A percentile compares a stretch with the other conserved stretches of the same genome.
These are phyloP conservation scores for Vulpes vulpes DNA, from an alignment of 2,113 vertebrate genomes.

Conservation along the genomic window DNA sequence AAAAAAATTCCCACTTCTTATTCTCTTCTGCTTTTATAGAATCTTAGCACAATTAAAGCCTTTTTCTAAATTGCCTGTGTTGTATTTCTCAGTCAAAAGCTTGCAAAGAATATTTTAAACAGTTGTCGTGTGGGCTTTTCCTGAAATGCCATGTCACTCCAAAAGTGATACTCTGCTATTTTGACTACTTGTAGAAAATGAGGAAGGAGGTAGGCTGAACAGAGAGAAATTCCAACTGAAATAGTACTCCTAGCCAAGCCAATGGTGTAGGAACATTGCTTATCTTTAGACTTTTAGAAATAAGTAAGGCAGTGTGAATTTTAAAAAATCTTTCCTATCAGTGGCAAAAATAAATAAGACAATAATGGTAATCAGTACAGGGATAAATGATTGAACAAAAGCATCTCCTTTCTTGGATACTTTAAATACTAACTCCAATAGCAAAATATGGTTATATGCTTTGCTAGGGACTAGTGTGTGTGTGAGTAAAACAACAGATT, in stretches of 20 bases:
- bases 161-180: constrained; percentile 74
- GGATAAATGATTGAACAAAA: background rate
- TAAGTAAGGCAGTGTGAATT: constrained; percentile 50
- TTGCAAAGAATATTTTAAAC: constrained; percentile 72
- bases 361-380: background rate
- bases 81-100: constrained; percentile 74
- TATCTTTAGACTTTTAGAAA: constrained; percentile 71
- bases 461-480: background rate
- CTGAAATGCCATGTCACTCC: constrained; percentile 80
- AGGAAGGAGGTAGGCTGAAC: constrained; percentile 77
- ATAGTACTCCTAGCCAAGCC: constrained; percentile 48
- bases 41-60: constrained; percentile 75
- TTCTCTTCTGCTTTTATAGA: constrained; percentile 58
- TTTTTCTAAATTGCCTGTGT: constrained; percentile 62
- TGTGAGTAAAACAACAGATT: background rate
- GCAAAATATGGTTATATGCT: background rate
- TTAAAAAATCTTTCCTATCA: constrained; percentile 22
- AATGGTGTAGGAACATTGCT: constrained; percentile 29
- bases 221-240: constrained; percentile 77
- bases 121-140: constrained; percentile 79
- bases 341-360: constrained; percentile 39
- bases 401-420: background rate
- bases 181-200: constrained; percentile 76
- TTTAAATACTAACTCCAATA: constrained; percentile 9
- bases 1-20: constrained; percentile 35